These are phyloP conservation scores for Microcebus ravelobensis DNA, from an alignment of 2,113 vertebrate genomes.

Conservation along the genomic window DNA sequence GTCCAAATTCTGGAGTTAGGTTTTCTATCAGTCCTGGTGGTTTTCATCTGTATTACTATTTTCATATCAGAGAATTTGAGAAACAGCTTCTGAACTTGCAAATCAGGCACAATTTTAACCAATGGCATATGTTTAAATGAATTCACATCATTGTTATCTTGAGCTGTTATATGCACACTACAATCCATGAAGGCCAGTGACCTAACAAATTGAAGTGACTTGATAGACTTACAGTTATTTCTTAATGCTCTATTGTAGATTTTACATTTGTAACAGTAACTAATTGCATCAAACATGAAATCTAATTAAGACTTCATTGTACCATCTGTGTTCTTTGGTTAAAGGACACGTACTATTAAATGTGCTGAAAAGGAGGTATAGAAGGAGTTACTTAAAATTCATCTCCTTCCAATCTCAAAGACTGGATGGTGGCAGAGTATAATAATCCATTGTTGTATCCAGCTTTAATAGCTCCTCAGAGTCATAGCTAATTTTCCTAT, in stretches of 20 bases:
- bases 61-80: not conserved
- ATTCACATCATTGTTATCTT: constrained; percentile 5
- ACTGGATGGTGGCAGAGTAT: not conserved
- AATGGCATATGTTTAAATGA: not conserved
- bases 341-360: constrained; percentile 75
- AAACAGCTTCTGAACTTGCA: not conserved
- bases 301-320: constrained; percentile 78
- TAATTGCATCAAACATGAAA: constrained; percentile 72
- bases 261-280: constrained; percentile 69
- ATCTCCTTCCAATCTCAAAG: constrained; percentile 33
- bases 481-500: constrained; percentile 45
- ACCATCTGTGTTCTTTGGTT: constrained; percentile 77
- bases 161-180: not conserved
- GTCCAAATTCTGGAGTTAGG: not conserved
- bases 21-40: not conserved
- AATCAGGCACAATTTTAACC: not conserved
- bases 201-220: constrained; percentile 49
- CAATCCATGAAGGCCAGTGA: constrained; percentile 30
- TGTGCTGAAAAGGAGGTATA: constrained; percentile 68
- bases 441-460: not conserved
- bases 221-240: constrained; percentile 53
- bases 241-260: constrained; percentile 46
- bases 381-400: constrained; percentile 58
- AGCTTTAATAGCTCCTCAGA: constrained; percentile 23
- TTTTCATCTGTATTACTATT: constrained; percentile 6